Evolutionary conservation across 2,113 vertebrate genomes (phyloP).

Genomic region (Forbesichthys papilliferus): DNA sequence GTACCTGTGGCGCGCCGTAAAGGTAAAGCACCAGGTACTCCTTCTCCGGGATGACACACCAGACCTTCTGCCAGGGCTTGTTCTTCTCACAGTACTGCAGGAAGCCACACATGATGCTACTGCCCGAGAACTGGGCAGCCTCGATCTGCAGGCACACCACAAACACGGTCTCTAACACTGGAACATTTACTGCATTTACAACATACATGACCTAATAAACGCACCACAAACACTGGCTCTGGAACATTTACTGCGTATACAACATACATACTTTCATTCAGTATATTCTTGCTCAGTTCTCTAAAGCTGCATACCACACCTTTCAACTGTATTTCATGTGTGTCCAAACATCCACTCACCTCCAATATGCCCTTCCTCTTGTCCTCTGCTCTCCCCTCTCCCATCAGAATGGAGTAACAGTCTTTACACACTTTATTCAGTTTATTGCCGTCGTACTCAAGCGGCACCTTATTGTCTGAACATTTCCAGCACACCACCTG

Average conservation of each 20-base stretch:
- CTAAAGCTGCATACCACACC: too few species aligned
- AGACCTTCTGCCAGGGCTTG: slow-evolving; percentile 94
- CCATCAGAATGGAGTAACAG: slow-evolving; percentile 85
- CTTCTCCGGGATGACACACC: slow-evolving; percentile 96
- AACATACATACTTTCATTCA: too few species aligned
- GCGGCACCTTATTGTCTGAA: slow-evolving; percentile 91
- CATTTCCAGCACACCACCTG: slow-evolving; percentile 99
- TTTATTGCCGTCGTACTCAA: slow-evolving; percentile 90
- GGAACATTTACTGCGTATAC: too few species aligned
- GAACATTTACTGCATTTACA: too few species aligned
- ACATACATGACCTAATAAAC: background rate
- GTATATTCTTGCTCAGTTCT: background rate
- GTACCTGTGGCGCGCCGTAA: slow-evolving; percentile 93
- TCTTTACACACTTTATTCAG: slow-evolving; percentile 94
- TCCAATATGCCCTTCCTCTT: slow-evolving; percentile 93
- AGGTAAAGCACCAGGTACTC: slow-evolving; percentile 93
- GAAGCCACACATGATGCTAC: slow-evolving; percentile 93
- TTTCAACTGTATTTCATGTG: background rate
- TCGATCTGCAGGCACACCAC: slow-evolving; percentile 80
- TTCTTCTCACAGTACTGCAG: slow-evolving; percentile 95
- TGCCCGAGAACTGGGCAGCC: slow-evolving; percentile 91
- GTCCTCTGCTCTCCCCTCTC: slow-evolving; percentile 79
- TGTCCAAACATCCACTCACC: slow-evolving; percentile 66
- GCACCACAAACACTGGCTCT: background rate
- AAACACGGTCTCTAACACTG: background rate